Evolutionary conservation across 2,797 vertebrate species (phyloP).

Genomic region (Sebastes hopkinsi): DNA sequence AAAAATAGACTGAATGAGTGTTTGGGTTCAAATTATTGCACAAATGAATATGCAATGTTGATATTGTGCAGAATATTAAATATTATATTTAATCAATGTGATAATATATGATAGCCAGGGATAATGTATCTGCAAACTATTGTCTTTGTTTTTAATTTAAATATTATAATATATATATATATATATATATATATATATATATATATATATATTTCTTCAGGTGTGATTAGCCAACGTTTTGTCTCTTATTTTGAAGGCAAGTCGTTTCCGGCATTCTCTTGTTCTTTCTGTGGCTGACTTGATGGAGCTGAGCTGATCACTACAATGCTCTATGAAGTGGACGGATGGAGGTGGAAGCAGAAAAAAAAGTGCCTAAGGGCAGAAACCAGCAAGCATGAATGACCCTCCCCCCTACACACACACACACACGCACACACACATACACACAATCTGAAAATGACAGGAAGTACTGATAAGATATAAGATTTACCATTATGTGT

Average conservation of each 20-base stretch:
- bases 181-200: too few species aligned
- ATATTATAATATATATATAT: too few species aligned
- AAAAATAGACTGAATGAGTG: too few species aligned
- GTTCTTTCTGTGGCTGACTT: neutral
- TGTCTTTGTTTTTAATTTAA: neutral
- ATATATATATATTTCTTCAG: neutral
- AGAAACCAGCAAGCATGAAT: neutral
- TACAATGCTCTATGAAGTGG: constrained; percentile 15
- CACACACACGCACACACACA: neutral
- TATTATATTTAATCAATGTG: too few species aligned
- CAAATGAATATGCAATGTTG: too few species aligned
- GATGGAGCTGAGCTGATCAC: neutral
- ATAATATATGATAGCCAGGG: neutral
- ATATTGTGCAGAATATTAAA: too few species aligned
- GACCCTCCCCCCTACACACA: constrained; percentile 6
- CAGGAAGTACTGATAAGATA: neutral
- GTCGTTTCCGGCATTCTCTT: neutral
- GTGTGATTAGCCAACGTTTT: neutral
- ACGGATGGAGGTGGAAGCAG: constrained; percentile 31
- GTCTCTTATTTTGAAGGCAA: constrained; percentile 17
- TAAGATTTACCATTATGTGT: neutral
- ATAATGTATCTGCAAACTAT: neutral
- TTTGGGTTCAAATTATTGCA: too few species aligned
- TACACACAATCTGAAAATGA: neutral
- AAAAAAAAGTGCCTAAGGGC: constrained; percentile 10